Percentiles rank a stretch among this genome's conserved stretches.
These are phyloP conservation scores for Balaeniceps rex DNA, from an alignment of 2,113 vertebrate species.

Conservation along the genomic window DNA sequence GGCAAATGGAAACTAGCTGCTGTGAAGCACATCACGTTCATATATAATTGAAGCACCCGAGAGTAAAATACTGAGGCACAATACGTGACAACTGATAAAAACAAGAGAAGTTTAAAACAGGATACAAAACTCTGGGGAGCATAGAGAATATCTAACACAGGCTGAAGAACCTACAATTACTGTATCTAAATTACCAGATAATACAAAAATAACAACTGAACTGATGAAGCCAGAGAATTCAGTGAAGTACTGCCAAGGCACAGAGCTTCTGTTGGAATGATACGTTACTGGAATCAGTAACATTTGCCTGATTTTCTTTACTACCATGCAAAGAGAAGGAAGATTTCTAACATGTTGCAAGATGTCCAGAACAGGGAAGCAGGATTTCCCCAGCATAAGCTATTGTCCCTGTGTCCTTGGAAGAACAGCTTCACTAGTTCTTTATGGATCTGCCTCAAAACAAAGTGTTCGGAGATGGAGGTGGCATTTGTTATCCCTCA, in stretches of 20 bases:
- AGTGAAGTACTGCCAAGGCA: not conserved
- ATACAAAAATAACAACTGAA: constrained; percentile 57
- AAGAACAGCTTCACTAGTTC: not conserved
- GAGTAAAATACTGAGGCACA: constrained; percentile 72
- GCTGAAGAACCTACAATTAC: constrained; percentile 65
- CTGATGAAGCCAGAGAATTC: constrained; percentile 7
- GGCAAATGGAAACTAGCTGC: constrained; percentile 61
- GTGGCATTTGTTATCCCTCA: not conserved
- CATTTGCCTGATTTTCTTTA: not conserved
- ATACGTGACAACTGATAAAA: constrained; percentile 76
- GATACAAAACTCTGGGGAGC: constrained; percentile 64
- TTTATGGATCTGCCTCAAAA: not conserved
- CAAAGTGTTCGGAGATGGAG: not conserved
- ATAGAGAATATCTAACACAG: constrained; percentile 41
- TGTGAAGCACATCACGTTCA: constrained; percentile 67
- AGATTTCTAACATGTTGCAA: not conserved
- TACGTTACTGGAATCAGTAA: not conserved
- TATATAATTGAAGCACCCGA: constrained; percentile 76
- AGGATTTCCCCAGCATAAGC: not conserved
- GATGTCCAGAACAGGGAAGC: not conserved
- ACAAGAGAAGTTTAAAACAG: constrained; percentile 66
- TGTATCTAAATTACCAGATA: constrained; percentile 69
- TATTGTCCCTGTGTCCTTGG: not conserved
- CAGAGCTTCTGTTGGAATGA: not conserved
- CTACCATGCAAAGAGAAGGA: not conserved